Conservation (phyloP, 1,140 invertebrate species). For the Macrotrachela quadricornifera region DNA sequence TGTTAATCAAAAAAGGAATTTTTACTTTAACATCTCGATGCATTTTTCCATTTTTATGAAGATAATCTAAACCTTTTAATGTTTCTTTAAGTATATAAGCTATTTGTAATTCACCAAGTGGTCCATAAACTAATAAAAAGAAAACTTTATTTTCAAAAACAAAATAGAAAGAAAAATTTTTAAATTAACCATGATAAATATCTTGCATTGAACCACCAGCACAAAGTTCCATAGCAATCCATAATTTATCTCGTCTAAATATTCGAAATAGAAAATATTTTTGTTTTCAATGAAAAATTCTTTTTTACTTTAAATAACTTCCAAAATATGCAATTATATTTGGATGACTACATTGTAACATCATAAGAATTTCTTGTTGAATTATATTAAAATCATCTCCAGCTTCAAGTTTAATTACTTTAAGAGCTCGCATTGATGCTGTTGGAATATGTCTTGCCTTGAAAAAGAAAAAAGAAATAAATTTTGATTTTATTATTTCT, state of each 20-base stretch:
- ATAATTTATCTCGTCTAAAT: slow-evolving; percentile 59
- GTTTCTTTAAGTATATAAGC: slow-evolving; percentile 93
- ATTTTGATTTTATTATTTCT: slow-evolving; percentile 98
- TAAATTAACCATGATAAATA: slow-evolving; percentile 60
- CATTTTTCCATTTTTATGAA: slow-evolving; percentile 88
- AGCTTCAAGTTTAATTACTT: slow-evolving; percentile 93
- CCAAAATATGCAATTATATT: slow-evolving; percentile 98
- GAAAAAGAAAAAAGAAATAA: slow-evolving; percentile 43
- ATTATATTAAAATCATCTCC: slow-evolving; percentile 94
- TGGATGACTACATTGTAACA: slow-evolving; percentile 76
- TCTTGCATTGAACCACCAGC: slow-evolving; percentile 90
- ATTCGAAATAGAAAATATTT: not conserved
- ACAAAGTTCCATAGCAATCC: slow-evolving; percentile 99
- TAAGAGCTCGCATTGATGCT: slow-evolving; percentile 82
- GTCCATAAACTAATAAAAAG: slow-evolving; percentile 57
- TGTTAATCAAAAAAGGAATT: no score
- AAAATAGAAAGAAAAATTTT: not conserved
- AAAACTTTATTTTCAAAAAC: slow-evolving; percentile 8
- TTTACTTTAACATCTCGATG: slow-evolving; percentile 54
- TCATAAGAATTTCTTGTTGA: slow-evolving; percentile 97
- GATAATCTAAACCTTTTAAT: slow-evolving; percentile 71
- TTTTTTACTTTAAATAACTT: slow-evolving; percentile 56
- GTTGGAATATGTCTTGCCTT: slow-evolving; percentile 81
- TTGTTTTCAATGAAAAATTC: not conserved
- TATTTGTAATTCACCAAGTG: slow-evolving; percentile 77